Percentiles rank a stretch among this genome's conserved stretches.
phyloP scores from a whole-genome alignment of 1,140 invertebrate species.

The Drosophila yakuba region DNA sequence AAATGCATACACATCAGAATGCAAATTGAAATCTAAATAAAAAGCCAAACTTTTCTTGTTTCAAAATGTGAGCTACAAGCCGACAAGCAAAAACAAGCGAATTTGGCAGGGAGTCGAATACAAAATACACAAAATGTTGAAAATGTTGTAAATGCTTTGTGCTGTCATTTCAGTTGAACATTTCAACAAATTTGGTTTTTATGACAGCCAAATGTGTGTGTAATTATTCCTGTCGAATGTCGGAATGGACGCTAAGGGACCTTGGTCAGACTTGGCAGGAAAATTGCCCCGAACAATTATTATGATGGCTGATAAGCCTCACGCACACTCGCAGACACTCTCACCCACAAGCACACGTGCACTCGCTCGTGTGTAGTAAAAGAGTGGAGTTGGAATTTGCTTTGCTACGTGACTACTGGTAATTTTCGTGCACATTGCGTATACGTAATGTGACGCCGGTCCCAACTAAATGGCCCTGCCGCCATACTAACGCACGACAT shows the following conservation, averaged over 20 bases:
- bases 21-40: constrained; percentile 19
- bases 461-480: constrained; percentile 52
- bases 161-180: constrained; percentile 31
- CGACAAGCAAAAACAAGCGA: constrained; percentile 18
- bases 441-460: constrained; percentile 52
- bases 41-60: background rate
- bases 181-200: constrained; percentile 56
- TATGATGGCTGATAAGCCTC: constrained; percentile 48
- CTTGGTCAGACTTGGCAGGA: constrained; percentile 25
- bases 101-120: background rate
- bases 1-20: background rate
- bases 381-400: constrained; percentile 43
- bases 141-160: constrained; percentile 29
- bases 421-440: constrained; percentile 56
- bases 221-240: constrained; percentile 55
- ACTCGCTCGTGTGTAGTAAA: constrained; percentile 45
- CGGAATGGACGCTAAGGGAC: constrained; percentile 41
- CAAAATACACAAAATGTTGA: constrained; percentile 24
- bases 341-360: constrained; percentile 18
- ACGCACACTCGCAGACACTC: constrained; percentile 14
- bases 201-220: constrained; percentile 39
- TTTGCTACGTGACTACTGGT: constrained; percentile 42
- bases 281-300: constrained; percentile 59
- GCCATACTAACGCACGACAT: constrained; percentile 41
- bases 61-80: constrained; percentile 4